These are phyloP conservation scores for Drosophila setosimentum DNA, from an alignment of 2,888 invertebrate species.

Conservation along the genomic window DNA sequence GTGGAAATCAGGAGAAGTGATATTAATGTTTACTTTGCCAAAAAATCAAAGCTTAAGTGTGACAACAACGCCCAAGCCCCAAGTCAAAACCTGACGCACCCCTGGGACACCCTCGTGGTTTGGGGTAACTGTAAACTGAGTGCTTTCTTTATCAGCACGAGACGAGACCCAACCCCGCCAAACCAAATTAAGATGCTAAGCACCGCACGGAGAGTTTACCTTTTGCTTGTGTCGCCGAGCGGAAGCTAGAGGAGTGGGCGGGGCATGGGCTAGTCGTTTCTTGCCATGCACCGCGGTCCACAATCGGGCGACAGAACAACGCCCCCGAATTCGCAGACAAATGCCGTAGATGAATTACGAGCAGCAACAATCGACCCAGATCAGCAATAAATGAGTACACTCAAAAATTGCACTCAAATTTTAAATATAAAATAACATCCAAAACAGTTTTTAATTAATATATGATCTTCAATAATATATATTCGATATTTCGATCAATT, in stretches of 20 bases:
- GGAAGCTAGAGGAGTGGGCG: not conserved
- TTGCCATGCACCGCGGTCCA: slow-evolving; percentile 16
- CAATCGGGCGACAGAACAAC: slow-evolving; percentile 44
- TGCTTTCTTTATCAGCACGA: slow-evolving; percentile 67
- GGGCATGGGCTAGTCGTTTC: not conserved
- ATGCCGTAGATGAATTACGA: slow-evolving; percentile 52
- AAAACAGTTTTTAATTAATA: not conserved
- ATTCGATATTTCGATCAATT: not conserved
- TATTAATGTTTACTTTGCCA: slow-evolving; percentile 40
- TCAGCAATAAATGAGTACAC: slow-evolving; percentile 40
- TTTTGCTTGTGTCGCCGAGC: slow-evolving; percentile 6
- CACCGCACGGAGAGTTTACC: slow-evolving; percentile 54
- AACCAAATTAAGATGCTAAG: slow-evolving; percentile 73
- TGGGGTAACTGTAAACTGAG: slow-evolving; percentile 39
- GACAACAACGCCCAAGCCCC: slow-evolving; percentile 16
- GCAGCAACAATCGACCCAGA: slow-evolving; percentile 47
- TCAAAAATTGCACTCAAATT: not conserved
- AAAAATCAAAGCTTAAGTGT: slow-evolving; percentile 59
- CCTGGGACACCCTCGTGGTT: slow-evolving; percentile 42
- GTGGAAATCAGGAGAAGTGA: slow-evolving; percentile 4
- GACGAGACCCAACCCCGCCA: slow-evolving; percentile 38
- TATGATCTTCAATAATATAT: not conserved
- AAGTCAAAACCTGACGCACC: slow-evolving; percentile 56
- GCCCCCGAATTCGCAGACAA: slow-evolving; percentile 50
- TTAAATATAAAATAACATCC: not conserved